Base-by-base conservation (phyloP, 2,888 invertebrate species). In the Brachycybe producta region DNA sequence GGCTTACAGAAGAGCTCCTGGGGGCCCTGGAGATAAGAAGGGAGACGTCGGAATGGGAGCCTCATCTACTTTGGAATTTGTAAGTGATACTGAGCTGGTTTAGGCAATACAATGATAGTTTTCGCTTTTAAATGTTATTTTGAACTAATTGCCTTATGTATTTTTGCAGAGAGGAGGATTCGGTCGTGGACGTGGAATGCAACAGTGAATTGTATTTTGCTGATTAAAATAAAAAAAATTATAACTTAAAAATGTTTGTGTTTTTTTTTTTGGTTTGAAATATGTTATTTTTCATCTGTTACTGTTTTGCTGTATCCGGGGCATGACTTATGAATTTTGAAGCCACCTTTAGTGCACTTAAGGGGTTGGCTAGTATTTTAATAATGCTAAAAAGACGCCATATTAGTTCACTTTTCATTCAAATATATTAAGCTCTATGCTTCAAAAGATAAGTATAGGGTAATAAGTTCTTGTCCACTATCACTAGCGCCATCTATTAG, bases 21-120 rank as follows among this genome's bases (percentile, higher is more conserved):
- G 52, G 36, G 71, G 74, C 15, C 75, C 75, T 48, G 72, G 79
- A 53, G 95, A 97, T 69, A 97, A 97, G 72, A 91, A 91, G 71
- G 85, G 86, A 55, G 97, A 97, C 71, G 95, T 91, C 62, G 97
- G 95, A 58, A 86, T 92, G 62, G 97, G 95, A 57, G 82, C 86
- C 53, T 85, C 82, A 58, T 61, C 64, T 43, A 83, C 83, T 69
- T 78, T 95, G 64, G 91, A 94, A 78, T 94, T 92, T 72, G 75
- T 76, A 63, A 75, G 76, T 66, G 64, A 36, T 30, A n/a, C 7
- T 27, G n/a, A n/a, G n/a, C 15, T 19, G 23, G 5, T 13, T 21
- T 43, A 42, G 27, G 30, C 24, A 15, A 53, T 32, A 26, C n/a
- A 34, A 42, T 42, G 7, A 5, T 23, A 23, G 27, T 44, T 52